phyloP scores from a whole-genome alignment of 2,888 invertebrate genomes.

The Cantharis nigra region DNA sequence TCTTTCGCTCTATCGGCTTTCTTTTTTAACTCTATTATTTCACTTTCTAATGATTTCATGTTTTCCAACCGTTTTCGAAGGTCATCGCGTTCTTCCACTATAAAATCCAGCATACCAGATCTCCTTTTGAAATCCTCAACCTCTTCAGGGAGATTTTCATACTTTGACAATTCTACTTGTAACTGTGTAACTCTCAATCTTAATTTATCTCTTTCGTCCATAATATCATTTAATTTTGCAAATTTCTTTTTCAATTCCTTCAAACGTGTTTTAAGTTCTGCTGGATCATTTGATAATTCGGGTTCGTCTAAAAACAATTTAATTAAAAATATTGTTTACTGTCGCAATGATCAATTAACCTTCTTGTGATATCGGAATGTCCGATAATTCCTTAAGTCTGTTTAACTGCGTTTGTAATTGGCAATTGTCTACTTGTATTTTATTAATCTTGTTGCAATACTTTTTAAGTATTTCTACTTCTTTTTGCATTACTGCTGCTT shows the following conservation, averaged over 20 bases:
- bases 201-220: slow-evolving; percentile 28
- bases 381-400: neutral
- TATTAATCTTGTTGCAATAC: slow-evolving; percentile 46
- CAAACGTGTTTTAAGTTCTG: neutral
- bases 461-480: slow-evolving; percentile 46
- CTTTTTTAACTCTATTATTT: slow-evolving; percentile 32
- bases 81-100: slow-evolving; percentile 43
- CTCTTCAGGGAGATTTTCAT: slow-evolving; percentile 41
- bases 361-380: neutral
- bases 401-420: slow-evolving; percentile 35
- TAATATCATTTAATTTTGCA: neutral
- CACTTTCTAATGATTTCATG: slow-evolving; percentile 36
- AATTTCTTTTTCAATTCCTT: neutral
- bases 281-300: slow-evolving; percentile 3
- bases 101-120: slow-evolving; percentile 40
- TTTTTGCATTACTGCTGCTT: slow-evolving; percentile 44
- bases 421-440: slow-evolving; percentile 47
- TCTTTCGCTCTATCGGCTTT: slow-evolving; percentile 29
- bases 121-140: slow-evolving; percentile 38
- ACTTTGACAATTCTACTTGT: slow-evolving; percentile 37
- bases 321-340: neutral
- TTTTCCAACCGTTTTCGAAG: slow-evolving; percentile 41
- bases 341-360: neutral
- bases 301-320: neutral
- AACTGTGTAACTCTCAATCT: slow-evolving; percentile 35